These are phyloP conservation scores for Chaenocephalus aceratus DNA, from an alignment of 2,113 vertebrate species.

Conservation along the genomic window DNA sequence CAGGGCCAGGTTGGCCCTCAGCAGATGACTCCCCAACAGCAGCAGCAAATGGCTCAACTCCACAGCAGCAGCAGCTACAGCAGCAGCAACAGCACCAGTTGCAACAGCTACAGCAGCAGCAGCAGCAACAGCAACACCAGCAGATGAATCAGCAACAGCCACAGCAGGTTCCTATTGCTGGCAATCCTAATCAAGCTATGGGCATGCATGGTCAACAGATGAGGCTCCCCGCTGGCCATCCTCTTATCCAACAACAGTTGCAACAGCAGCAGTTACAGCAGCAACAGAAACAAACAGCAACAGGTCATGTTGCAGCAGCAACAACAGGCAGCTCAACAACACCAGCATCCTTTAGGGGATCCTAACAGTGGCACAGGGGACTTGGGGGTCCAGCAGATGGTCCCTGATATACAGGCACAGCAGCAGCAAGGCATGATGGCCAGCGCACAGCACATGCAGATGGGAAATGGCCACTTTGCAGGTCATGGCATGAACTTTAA, in stretches of 20 bases:
- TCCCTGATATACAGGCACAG: constrained; percentile 92
- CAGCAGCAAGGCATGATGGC: constrained; percentile 91
- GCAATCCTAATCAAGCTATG: constrained; percentile 92
- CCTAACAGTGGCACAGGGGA: constrained; percentile 83
- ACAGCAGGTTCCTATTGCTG: constrained; percentile 90
- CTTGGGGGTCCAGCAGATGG: constrained; percentile 89
- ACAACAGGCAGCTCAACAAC: constrained; percentile 84
- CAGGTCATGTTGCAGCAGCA: constrained; percentile 78
- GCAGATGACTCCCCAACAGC: constrained; percentile 86
- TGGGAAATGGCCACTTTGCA: constrained; percentile 94
- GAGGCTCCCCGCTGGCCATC: constrained; percentile 88
- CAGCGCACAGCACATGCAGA: constrained; percentile 93
- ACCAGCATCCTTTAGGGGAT: constrained; percentile 89
- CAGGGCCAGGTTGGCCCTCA: constrained; percentile 86
- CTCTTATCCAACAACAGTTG: constrained; percentile 90
- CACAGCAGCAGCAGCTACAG: constrained; percentile 86
- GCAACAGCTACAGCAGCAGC: constrained; percentile 84
- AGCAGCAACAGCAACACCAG: constrained; percentile 86
- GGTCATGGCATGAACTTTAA: constrained; percentile 91
- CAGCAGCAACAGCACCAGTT: constrained; percentile 83
- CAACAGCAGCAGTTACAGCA: constrained; percentile 85
- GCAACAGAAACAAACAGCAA: constrained; percentile 79
- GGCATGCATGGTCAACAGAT: constrained; percentile 94
- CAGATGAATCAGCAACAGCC: constrained; percentile 85
- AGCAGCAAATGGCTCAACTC: constrained; percentile 87